phyloP scores from a whole-genome alignment of 2,113 vertebrate species.

The Chauna torquata region DNA sequence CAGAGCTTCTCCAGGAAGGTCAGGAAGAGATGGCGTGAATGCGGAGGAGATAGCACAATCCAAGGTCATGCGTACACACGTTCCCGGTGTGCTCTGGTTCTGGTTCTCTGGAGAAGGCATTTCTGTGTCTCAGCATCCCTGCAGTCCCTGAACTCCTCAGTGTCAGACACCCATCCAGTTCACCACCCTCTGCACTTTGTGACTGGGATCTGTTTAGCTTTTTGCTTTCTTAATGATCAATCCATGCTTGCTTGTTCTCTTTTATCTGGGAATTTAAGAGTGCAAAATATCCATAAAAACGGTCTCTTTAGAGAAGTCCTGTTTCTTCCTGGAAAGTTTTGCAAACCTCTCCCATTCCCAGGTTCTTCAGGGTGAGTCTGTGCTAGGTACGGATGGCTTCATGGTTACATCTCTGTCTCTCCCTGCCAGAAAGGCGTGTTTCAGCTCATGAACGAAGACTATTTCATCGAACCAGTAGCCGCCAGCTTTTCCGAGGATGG shows the following conservation, averaged over 20 bases:
- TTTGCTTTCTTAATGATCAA: neutral
- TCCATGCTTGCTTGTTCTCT: neutral
- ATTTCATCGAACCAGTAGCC: conserved; percentile 89
- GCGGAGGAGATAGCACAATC: neutral
- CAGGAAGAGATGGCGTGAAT: neutral
- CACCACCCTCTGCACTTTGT: neutral
- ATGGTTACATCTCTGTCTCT: neutral
- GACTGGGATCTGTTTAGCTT: neutral
- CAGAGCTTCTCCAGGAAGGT: neutral
- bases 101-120: neutral
- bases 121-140: neutral
- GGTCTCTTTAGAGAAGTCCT: neutral
- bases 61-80: rapidly evolving
- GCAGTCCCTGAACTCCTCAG: neutral
- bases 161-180: neutral
- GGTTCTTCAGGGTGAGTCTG: neutral
- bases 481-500: neutral
- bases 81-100: neutral
- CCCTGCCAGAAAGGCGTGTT: conserved; percentile 88
- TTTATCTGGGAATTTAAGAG: neutral
- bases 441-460: conserved; percentile 85
- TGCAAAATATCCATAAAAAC: neutral
- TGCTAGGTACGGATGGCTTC: neutral
- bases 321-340: neutral
- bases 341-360: neutral